Percentiles rank a stretch among this genome's conserved stretches.
These are phyloP conservation scores for Bombycilla garrulus DNA, from an alignment of 2,113 vertebrate species.

Conservation along the genomic window DNA sequence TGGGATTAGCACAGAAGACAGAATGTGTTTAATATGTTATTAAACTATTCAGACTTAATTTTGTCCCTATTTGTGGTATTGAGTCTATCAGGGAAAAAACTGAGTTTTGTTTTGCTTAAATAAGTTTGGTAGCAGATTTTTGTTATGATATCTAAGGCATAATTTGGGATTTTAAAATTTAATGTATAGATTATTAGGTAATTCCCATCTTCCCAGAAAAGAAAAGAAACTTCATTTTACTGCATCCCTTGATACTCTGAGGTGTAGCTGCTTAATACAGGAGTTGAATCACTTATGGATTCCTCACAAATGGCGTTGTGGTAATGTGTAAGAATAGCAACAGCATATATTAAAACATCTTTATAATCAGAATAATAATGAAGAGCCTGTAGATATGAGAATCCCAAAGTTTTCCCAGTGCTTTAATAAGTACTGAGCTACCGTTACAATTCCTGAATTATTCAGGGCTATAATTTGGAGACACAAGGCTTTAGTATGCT, in stretches of 20 bases:
- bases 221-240: neutral
- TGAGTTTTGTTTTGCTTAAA: neutral
- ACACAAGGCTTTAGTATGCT: constrained; percentile 67
- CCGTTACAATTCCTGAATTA: constrained; percentile 67
- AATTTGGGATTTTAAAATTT: constrained; percentile 40
- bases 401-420: constrained; percentile 63
- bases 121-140: neutral
- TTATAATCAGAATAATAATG: constrained; percentile 44
- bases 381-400: constrained; percentile 45
- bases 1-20: constrained; percentile 38
- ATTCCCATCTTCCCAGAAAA: neutral
- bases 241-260: constrained; percentile 8
- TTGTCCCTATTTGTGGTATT: neutral
- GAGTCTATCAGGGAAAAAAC: neutral
- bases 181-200: constrained; percentile 6
- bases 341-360: constrained; percentile 31
- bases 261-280: neutral
- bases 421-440: constrained; percentile 60
- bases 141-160: neutral
- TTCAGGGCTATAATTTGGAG: constrained; percentile 67
- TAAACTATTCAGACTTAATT: constrained; percentile 27
- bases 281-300: constrained; percentile 19
- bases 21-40: constrained; percentile 40
- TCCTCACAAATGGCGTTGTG: neutral
- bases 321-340: constrained; percentile 19